Base-by-base conservation (phyloP, 2,888 invertebrate genomes). In the Corythucha ciliata region DNA sequence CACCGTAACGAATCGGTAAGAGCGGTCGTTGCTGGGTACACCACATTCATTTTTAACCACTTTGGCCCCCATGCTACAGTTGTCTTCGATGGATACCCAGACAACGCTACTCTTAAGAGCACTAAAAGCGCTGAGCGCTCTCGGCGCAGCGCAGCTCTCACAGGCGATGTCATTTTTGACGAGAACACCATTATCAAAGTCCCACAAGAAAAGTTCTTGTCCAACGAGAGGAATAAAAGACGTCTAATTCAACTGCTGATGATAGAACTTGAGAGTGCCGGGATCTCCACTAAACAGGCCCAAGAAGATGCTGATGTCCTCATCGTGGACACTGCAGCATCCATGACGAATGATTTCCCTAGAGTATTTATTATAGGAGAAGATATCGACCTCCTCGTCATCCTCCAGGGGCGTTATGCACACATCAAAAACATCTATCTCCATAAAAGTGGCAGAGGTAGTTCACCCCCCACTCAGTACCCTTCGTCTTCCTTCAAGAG, bases 1-100 rank as follows among this genome's bases (percentile, higher is more conserved):
- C 39, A 39, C 12, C 34, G 10, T 4, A 6, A 34, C 10, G 5
- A 34, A 5, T 6, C 34, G 4, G 34, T 34, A 4, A 34, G 4
- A 14, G 29, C 18, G 18, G 29, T 20, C 16, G 18, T 27, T 44
- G 45, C 56, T 14, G 55, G 55, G 34, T 64, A 63, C 48, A 57
- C 62, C 27, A 37, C 34, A 29, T 63, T 60, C 52, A 45, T 63
- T n/a, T 51, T 42, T 40, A 56, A 56, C 22, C 54, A 61, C 51
- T 63, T 42, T 55, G 58, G 55, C 44, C 26, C 39, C 14, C 54
- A 54, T 16, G 42, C 49, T 34, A 34, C 34, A 34, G 34, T 10
- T 34, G 16, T n/a, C n/a, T n/a, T n/a, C n/a, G n/a, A n/a, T n/a
- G n/a, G n/a, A n/a, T n/a, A n/a, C n/a, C n/a, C n/a, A n/a, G n/a